Evolutionary conservation across 2,888 invertebrate genomes (phyloP).

Genomic region (Cheilosia urbana): DNA sequence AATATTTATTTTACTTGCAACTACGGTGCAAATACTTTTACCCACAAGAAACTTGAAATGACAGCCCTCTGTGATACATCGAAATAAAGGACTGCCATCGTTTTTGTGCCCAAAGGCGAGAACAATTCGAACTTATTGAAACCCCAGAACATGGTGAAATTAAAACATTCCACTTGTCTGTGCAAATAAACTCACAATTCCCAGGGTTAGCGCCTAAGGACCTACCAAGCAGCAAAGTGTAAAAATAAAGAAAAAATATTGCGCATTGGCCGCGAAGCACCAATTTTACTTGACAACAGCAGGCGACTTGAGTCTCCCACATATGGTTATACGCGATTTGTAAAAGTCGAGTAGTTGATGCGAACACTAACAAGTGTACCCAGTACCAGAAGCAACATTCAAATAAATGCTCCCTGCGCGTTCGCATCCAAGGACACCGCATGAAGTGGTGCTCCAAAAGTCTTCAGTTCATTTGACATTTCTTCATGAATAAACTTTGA

Average conservation of each 20-base stretch:
- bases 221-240: not conserved
- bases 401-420: constrained; percentile 15
- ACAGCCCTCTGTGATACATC: too few relatives aligned
- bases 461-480: constrained; percentile 54
- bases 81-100: too few relatives aligned
- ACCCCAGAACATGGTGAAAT: too few relatives aligned
- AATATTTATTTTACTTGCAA: too few relatives aligned
- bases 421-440: constrained; percentile 43
- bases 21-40: too few relatives aligned
- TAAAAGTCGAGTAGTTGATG: constrained; percentile 1
- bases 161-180: too few relatives aligned
- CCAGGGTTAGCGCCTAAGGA: not conserved
- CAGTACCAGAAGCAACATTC: constrained; percentile 7
- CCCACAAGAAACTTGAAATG: too few relatives aligned
- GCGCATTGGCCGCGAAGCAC: constrained; percentile 33
- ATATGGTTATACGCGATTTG: not conserved
- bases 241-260: constrained; percentile 10
- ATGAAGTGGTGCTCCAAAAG: constrained; percentile 30
- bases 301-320: not conserved
- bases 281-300: constrained; percentile 19
- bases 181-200: too few relatives aligned
- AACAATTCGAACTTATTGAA: too few relatives aligned
- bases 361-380: not conserved
- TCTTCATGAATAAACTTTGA: constrained; percentile 65
- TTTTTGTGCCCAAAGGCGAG: too few relatives aligned